Base-by-base conservation (phyloP, 1,140 invertebrate genomes). In the Eulimnadia texana region DNA sequence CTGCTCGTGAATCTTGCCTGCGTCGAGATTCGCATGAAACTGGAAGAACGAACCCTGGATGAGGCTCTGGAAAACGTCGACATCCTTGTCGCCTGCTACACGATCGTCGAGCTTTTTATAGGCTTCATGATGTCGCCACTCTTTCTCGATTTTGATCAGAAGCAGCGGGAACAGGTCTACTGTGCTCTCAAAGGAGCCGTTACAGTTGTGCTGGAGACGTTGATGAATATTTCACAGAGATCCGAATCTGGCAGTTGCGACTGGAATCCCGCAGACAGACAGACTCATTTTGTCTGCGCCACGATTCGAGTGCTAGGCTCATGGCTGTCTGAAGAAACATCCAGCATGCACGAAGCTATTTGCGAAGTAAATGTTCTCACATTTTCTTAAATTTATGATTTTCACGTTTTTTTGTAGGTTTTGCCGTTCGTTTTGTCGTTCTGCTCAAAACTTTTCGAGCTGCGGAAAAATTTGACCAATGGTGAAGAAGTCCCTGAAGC, bases 311-410 rank as follows among this genome's bases (percentile, higher is more conserved):
- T 92, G 23, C 70, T 94, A 29, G 83, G 86, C 33, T 84, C 87
- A 23, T 94, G 90, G 90, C 72, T 95, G 65, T 86, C 88, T 2
- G 89, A 93, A 75, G 92, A 95, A 75, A 90, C 90, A 0, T 83
- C 84, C n/a, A 86, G 90, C 9, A 85, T 92, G 80, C 80, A 87
- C 47, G 78, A 84, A 42, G 86, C 90, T 70, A 80, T 93, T 28
- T 88, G 88, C 68, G 78, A 82, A 23, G 71, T 42, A 42, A 42
- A 9, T 42, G 6, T 9, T 16, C 16, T 42, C 16, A 6, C 33
- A 9, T 42, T 9, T 9, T 42, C 6, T 42, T 42, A 42, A 42
- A 9, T 42, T 42, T 9, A 42, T 42, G 16, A 9, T 42, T 42
- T 9, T 9, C 16, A 42, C 16, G 33, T 16, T 6, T 42, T 42